Percentiles rank a stretch among this genome's conserved stretches.
phyloP scores from a whole-genome alignment of 1,140 invertebrate genomes.

The Lucilia sericata region DNA sequence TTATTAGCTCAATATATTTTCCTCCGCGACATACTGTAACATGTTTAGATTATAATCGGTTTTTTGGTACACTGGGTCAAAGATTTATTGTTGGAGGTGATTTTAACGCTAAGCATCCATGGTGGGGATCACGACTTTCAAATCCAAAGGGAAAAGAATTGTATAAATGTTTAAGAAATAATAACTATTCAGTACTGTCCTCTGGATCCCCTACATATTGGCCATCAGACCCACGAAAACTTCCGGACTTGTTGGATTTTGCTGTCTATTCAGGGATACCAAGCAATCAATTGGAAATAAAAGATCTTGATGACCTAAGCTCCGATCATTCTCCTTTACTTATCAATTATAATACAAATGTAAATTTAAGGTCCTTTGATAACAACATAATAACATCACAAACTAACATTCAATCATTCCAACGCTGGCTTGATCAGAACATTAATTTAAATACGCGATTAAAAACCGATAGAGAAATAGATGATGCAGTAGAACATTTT shows the following conservation, averaged over 20 bases:
- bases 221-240: slow-evolving; percentile 23
- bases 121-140: slow-evolving; percentile 33
- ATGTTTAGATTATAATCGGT: slow-evolving; percentile 53
- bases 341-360: too few species aligned
- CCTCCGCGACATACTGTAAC: slow-evolving; percentile 32
- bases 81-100: slow-evolving; percentile 65
- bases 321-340: slow-evolving; percentile 27
- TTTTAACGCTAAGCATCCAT: slow-evolving; percentile 66
- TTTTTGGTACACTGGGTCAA: slow-evolving; percentile 59
- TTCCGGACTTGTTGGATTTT: slow-evolving; percentile 30
- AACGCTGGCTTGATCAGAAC: background rate
- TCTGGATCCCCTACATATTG: slow-evolving; percentile 24
- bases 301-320: slow-evolving; percentile 29
- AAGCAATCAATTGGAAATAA: background rate
- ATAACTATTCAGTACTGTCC: slow-evolving; percentile 6
- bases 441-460: slow-evolving; percentile 23
- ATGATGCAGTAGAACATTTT: slow-evolving; percentile 30
- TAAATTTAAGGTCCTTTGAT: background rate
- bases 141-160: slow-evolving; percentile 42
- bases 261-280: slow-evolving; percentile 33
- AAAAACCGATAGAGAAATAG: slow-evolving; percentile 26
- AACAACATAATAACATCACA: background rate
- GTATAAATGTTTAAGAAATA: slow-evolving; percentile 21
- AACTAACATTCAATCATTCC: background rate
- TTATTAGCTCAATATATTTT: slow-evolving; percentile 37